These are phyloP conservation scores for Jacana jacana DNA, from an alignment of 2,113 vertebrate genomes.

Conservation along the genomic window DNA sequence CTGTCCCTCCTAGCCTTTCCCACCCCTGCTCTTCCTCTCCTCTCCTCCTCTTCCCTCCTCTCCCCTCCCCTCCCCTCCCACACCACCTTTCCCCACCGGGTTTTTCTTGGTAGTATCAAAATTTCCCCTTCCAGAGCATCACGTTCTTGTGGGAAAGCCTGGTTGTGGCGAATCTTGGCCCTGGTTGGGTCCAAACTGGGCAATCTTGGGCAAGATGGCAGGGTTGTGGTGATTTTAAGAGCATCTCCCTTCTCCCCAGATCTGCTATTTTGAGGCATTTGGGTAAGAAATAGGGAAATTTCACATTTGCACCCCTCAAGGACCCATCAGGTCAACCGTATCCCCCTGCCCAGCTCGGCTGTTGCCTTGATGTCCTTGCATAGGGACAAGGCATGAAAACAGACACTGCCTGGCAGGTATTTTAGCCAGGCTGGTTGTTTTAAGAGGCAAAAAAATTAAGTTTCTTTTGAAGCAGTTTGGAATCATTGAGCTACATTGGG, in stretches of 20 bases:
- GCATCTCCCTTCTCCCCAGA: neutral
- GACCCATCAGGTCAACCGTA: accelerated
- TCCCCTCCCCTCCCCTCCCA: no score
- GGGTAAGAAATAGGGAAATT: neutral
- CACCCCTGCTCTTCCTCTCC: no score
- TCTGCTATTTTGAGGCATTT: neutral
- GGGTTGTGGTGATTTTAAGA: neutral
- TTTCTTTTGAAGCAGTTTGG: neutral
- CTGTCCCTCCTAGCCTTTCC: neutral
- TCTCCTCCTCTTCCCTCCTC: no score
- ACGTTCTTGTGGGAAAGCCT: neutral
- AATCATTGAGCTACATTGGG: accelerated
- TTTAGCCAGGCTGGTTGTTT: neutral
- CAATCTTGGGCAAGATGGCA: accelerated
- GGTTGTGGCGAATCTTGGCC: accelerated
- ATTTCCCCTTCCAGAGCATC: neutral
- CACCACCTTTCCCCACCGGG: no score
- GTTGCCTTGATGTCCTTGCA: accelerated
- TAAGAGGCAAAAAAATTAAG: neutral
- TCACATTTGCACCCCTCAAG: accelerated
- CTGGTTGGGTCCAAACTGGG: neutral
- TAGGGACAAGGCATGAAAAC: neutral
- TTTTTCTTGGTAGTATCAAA: accelerated
- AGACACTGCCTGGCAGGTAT: accelerated
- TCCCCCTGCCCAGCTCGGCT: accelerated